Base-by-base conservation (phyloP, 1,140 invertebrate species). In the Drosophila mauritiana region DNA sequence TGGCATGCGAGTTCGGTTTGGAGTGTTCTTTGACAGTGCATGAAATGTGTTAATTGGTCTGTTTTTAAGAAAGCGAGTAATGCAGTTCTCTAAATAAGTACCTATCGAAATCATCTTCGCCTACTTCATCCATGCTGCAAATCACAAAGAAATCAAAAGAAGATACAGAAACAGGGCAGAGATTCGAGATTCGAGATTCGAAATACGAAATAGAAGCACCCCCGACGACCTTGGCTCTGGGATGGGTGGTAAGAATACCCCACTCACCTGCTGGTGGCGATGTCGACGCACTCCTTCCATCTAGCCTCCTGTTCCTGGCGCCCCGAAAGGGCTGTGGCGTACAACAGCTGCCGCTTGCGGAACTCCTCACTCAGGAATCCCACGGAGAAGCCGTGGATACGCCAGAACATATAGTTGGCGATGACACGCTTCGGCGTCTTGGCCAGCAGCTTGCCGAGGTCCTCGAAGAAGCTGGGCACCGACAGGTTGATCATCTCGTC, bases 271-370 rank as follows among this genome's bases (percentile, higher is more conserved):
- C 94, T 94, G 46, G 95, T 94, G 22, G 95, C 94, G 4, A 95
- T 94, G 72, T 96, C 95, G 11, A 96, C 94, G 79, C 97, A 97
- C 78, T 97, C 96, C 93, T 97, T 97, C 97, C 97, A 98, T n/a
- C 97, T 93, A 2, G 96, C 94, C 81, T 96, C 95, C 31, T 95
- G 90, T 74, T 96, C 95, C 0, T 94, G 95, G 74, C 95, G 96
- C 0, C 97, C 97, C 20, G 95, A 96, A 0, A 97, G 88, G 1
- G 94, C 95, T 0, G 96, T 96, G 13, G 94, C 94, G 89, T 96
- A 97, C 37, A 95, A 93, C 36, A 97, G 93, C 80, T 96, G 96
- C 3, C 95, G 92, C 45, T 95, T 94, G 1, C 96, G 93, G 56
- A 97, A 94, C 13, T 94, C 93, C 52, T 97, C 95, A 1, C 94